Evolutionary conservation across 2,888 invertebrate species (phyloP).

Genomic region (Arenicola marina): DNA sequence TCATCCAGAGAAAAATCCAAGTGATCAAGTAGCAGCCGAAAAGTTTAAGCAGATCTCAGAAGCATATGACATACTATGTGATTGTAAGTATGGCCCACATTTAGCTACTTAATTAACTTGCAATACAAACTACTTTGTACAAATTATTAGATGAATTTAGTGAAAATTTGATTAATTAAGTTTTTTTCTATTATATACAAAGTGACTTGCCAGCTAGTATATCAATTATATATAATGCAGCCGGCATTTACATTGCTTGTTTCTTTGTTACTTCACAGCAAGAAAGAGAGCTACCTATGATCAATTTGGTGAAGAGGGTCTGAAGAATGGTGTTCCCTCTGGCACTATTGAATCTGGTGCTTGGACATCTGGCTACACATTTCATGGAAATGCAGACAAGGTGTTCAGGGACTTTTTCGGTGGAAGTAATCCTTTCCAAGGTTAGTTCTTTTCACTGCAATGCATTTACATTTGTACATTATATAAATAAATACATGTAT

Average conservation of each 20-base stretch:
- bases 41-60: conserved; percentile 60
- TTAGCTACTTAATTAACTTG: too few species aligned
- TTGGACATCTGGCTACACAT: conserved; percentile 65
- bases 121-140: too few species aligned
- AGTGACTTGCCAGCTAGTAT: too few species aligned
- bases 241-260: too few species aligned
- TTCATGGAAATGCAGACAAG: conserved; percentile 73
- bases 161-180: too few species aligned
- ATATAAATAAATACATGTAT: too few species aligned
- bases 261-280: too few species aligned
- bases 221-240: too few species aligned
- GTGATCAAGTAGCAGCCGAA: conserved; percentile 51
- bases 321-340: conserved; percentile 76
- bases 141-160: too few species aligned
- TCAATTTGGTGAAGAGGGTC: conserved; percentile 85
- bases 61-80: conserved; percentile 61
- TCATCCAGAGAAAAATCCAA: conserved; percentile 59
- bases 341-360: conserved; percentile 49
- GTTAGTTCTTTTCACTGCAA: too few species aligned
- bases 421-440: conserved; percentile 76
- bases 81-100: conserved; percentile 53
- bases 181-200: too few species aligned
- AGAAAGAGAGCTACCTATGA: conserved; percentile 74
- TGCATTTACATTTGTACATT: too few species aligned
- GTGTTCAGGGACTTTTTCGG: conserved; percentile 76